A percentile compares a stretch with the other conserved stretches of the same genome.
Evolutionary conservation across 2,113 vertebrate genomes (phyloP).

Genomic region (Polyodon spathula): DNA sequence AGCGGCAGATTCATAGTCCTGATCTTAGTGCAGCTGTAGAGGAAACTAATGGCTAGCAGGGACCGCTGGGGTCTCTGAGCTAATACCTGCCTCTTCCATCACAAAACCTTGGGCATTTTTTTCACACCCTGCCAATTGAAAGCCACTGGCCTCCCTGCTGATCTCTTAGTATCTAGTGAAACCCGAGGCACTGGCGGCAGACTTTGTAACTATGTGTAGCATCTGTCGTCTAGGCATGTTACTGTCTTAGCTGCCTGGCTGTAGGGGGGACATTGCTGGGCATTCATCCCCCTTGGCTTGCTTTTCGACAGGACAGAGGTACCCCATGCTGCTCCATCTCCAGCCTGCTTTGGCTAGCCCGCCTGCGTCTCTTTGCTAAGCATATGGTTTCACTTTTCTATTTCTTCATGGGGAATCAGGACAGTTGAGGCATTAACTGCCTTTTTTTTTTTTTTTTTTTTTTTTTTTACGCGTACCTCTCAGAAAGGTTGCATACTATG

Average conservation of each 20-base stretch:
- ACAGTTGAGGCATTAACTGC: constrained; percentile 55
- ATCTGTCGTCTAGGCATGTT: constrained; percentile 64
- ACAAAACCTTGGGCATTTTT: constrained; percentile 84
- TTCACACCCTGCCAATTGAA: constrained; percentile 87
- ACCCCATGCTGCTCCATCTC: constrained; percentile 57
- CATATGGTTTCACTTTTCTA: constrained; percentile 78
- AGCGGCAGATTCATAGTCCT: constrained; percentile 93
- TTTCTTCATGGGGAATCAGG: constrained; percentile 62
- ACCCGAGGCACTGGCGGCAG: constrained; percentile 55
- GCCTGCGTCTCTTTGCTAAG: constrained; percentile 48
- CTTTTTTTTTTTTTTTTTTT: constrained; percentile 26
- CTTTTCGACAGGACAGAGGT: constrained; percentile 58
- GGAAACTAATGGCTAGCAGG: constrained; percentile 90
- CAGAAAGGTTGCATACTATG: constrained; percentile 73
- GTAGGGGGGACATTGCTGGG: constrained; percentile 53
- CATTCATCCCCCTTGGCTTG: constrained; percentile 60
- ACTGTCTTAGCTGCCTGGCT: constrained; percentile 61
- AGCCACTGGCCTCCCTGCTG: constrained; percentile 63
- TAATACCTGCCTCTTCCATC: constrained; percentile 97
- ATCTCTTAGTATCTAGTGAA: constrained; percentile 48
- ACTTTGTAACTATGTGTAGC: constrained; percentile 56
- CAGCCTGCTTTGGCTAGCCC: constrained; percentile 38
- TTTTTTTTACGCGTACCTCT: constrained; percentile 55
- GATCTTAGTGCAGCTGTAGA: constrained; percentile 82
- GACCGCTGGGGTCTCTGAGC: constrained; percentile 77